These are phyloP conservation scores for Boulengeromyrus knoepffleri DNA, from an alignment of 2,113 vertebrate species.

Conservation along the genomic window DNA sequence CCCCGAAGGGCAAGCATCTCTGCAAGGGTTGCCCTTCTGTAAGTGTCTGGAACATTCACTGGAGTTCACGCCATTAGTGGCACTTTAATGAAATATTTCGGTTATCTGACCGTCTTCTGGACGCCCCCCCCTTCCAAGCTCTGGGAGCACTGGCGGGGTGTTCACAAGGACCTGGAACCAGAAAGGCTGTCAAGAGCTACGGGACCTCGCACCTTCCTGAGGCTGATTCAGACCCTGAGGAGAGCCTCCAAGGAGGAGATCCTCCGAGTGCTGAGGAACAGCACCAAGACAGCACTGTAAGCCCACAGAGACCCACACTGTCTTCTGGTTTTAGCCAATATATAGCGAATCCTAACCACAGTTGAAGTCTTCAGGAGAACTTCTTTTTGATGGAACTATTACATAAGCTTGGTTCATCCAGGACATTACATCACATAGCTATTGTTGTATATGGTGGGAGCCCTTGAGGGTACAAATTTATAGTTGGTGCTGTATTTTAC, in stretches of 20 bases:
- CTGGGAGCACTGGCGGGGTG: constrained; percentile 72
- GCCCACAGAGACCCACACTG: constrained; percentile 13
- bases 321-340: neutral
- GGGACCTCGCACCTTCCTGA: constrained; percentile 76
- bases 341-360: neutral
- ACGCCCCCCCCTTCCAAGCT: constrained; percentile 48
- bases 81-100: neutral
- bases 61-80: neutral
- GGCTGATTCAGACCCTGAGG: constrained; percentile 77
- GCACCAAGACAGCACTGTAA: constrained; percentile 82
- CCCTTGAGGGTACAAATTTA: neutral
- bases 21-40: constrained; percentile 80
- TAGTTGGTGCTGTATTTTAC: neutral
- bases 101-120: neutral
- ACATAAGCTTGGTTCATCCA: neutral
- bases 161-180: constrained; percentile 71
- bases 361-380: neutral
- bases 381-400: neutral
- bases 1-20: constrained; percentile 59
- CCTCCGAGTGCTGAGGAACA: constrained; percentile 71
- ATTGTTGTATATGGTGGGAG: neutral
- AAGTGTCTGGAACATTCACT: constrained; percentile 39
- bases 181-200: constrained; percentile 71
- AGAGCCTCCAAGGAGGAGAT: constrained; percentile 79
- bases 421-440: neutral